These are phyloP conservation scores for Oegoconia quadripuncta DNA, from an alignment of 2,888 invertebrate species.

Conservation along the genomic window DNA sequence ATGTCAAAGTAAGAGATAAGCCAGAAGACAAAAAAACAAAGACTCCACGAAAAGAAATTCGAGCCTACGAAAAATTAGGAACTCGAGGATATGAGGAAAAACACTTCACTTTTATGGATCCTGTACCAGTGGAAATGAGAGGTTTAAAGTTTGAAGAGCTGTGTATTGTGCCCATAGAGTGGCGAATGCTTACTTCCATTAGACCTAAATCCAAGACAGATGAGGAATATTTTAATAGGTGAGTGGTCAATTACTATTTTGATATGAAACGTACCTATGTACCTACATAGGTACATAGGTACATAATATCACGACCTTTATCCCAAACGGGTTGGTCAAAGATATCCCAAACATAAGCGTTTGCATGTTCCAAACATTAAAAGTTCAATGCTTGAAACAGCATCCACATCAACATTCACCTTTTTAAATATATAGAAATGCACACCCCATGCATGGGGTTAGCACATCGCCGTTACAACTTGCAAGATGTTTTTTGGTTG, in stretches of 20 bases:
- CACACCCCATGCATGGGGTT: no score
- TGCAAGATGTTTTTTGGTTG: no score
- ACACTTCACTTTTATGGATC: constrained; percentile 81
- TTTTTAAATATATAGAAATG: no score
- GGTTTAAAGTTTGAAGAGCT: constrained; percentile 86
- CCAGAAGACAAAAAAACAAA: constrained; percentile 85
- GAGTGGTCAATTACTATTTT: constrained; percentile 11
- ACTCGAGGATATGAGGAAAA: constrained; percentile 80
- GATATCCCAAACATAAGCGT: no score
- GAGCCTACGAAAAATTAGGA: constrained; percentile 81
- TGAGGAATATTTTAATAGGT: constrained; percentile 92
- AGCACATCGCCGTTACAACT: no score
- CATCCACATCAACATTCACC: no score
- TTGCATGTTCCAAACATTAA: no score
- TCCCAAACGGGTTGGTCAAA: no score
- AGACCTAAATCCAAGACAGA: constrained; percentile 90
- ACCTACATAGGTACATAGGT: not conserved
- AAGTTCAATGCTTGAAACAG: no score
- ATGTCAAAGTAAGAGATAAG: constrained; percentile 86
- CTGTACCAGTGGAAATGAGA: constrained; percentile 90
- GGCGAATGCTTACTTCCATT: constrained; percentile 94
- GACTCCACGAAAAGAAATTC: constrained; percentile 85
- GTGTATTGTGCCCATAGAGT: constrained; percentile 91
- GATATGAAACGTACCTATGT: not conserved
- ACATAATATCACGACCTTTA: no score